A percentile compares a stretch with the other conserved stretches of the same genome.
Evolutionary conservation across 2,888 invertebrate species (phyloP).

Genomic region (Hartigia nigra): DNA sequence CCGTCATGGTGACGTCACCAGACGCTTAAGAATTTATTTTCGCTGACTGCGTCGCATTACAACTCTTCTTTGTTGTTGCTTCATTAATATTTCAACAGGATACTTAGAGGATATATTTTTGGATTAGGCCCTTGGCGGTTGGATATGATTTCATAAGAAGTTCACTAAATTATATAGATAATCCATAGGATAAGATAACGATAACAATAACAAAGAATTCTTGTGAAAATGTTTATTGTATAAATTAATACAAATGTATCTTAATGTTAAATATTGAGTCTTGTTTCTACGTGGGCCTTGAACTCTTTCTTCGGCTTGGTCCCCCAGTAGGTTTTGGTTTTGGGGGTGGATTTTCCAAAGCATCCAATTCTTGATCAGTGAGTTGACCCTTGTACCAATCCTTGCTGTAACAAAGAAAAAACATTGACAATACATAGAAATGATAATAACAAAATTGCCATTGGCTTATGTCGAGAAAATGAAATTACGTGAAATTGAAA

Average conservation of each 20-base stretch:
- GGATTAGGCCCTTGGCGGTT: not conserved
- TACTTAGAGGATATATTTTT: not conserved
- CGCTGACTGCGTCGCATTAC: not conserved
- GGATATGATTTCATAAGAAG: not conserved
- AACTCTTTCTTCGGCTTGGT: constrained; percentile 66
- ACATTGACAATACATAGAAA: not conserved
- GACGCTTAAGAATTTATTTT: constrained; percentile 9
- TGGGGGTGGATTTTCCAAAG: constrained; percentile 82
- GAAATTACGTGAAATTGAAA: not conserved
- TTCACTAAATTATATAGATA: not conserved
- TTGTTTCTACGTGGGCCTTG: constrained; percentile 59
- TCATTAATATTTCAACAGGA: not conserved
- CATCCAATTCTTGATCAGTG: constrained; percentile 82
- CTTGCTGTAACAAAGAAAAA: constrained; percentile 70
- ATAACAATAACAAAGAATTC: not conserved
- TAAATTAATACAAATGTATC: constrained; percentile 25
- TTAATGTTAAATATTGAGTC: constrained; percentile 8
- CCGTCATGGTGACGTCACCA: constrained; percentile 15
- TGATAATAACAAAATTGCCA: not conserved
- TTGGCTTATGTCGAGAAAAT: not conserved
- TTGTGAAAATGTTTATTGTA: constrained; percentile 18
- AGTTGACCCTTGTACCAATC: constrained; percentile 91
- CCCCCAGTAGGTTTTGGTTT: constrained; percentile 71
- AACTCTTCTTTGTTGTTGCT: not conserved
- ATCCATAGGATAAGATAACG: not conserved